Base-by-base conservation (phyloP, 2,797 vertebrate species). In the Rhinichthys osculus region DNA sequence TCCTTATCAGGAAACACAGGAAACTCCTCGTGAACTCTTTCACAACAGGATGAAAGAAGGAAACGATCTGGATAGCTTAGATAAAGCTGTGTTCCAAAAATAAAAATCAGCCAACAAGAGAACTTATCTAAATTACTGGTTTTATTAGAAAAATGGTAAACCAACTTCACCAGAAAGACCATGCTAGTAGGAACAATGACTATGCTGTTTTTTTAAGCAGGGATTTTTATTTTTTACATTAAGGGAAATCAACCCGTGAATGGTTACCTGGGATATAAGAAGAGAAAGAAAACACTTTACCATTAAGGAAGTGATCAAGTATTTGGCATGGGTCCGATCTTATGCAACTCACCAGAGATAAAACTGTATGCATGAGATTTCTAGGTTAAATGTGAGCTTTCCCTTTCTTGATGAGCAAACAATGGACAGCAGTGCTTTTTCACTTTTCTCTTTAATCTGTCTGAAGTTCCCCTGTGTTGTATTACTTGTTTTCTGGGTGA, bases 1-100 rank as follows among this genome's bases (percentile, higher is more conserved):
- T 33, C 50, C 57, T 69, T 52, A 30, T 84, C 78, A 79, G 86
- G 86, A 89, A 87, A 27, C 35, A 66, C 23, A 40, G 62, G 13
- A 52, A 5, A 70, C 27, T 87, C 70, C n/a, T 33, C 17, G 1
- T 78, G 16, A 71, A 62, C 38, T 47, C 62, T 87, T 85, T 81
- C 86, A 83, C 88, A 89, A 86, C 38, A 83, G 80, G 27, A 62
- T 5, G 42, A 27, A 73, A 42, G 6, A 76, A 38, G 64, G 69
- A 89, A 85, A 47, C 27, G n/a, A n/a, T 78, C 16, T 69, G 62
- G 33, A 52, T 44, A 54, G 27, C 44, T 47, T 17, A 72, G 33
- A 38, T 5, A 50, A 73, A 38, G 33, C 3, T 38, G 74, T 38
- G 50, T 23, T 23, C 33, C 11, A 57, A 77, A 76, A 38, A 35